Evolutionary conservation across 2,113 vertebrate genomes (phyloP).

Genomic region (Mus spicilegus): DNA sequence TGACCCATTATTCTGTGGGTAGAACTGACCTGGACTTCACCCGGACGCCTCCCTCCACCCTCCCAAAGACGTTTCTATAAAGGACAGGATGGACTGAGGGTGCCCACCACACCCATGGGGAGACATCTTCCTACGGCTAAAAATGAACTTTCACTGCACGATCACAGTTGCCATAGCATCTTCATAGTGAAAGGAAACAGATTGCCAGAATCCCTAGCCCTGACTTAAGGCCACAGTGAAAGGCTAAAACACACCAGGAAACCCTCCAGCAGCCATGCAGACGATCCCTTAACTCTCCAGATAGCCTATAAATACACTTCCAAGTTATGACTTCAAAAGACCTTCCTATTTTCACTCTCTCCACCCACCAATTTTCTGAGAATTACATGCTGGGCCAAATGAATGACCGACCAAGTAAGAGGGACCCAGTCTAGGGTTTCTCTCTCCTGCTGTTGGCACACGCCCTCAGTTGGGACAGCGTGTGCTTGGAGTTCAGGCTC

Average conservation of each 20-base stretch:
- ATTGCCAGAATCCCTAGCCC: neutral
- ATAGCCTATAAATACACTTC: conserved; percentile 65
- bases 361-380: conserved; percentile 78
- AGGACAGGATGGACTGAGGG: neutral
- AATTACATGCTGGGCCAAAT: conserved; percentile 69
- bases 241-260: neutral
- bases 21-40: neutral
- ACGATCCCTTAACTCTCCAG: conserved; percentile 42
- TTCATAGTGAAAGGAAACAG: accelerated
- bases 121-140: too few species aligned
- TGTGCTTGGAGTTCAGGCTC: neutral
- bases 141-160: accelerated
- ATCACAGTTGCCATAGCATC: neutral
- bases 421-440: neutral
- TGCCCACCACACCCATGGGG: accelerated
- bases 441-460: conserved; percentile 51
- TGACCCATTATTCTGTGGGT: neutral
- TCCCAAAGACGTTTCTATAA: neutral
- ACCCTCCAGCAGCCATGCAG: neutral
- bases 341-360: conserved; percentile 64
- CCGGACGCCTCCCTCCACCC: neutral
- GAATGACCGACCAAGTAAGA: conserved; percentile 51
- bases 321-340: conserved; percentile 65
- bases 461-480: neutral
- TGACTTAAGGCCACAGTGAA: neutral